Evolutionary conservation across 2,797 vertebrate genomes (phyloP).

Genomic region (Lagorchestes hirsutus): DNA sequence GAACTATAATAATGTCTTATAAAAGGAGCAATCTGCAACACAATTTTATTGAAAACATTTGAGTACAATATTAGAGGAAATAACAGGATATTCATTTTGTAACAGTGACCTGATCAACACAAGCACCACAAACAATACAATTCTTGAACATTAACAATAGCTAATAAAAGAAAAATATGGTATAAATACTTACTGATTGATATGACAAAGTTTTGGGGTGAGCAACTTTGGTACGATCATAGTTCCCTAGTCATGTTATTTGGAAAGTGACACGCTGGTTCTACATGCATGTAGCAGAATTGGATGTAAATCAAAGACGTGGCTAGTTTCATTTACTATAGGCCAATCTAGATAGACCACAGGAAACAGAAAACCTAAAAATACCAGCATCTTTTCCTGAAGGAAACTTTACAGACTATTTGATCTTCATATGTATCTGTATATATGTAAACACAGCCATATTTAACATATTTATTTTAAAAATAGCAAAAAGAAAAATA

Average conservation of each 20-base stretch:
- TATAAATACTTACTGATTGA: conserved; percentile 24
- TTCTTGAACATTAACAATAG: conserved; percentile 28
- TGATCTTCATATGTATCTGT: not conserved
- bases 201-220: conserved; percentile 38
- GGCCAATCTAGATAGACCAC: not conserved
- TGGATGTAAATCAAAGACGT: conserved; percentile 6
- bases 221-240: conserved; percentile 56
- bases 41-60: conserved; percentile 76
- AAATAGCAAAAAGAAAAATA: conserved; percentile 17
- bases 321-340: not conserved
- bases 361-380: not conserved
- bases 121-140: conserved; percentile 48
- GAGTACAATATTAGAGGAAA: conserved; percentile 62
- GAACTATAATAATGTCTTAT: conserved; percentile 25
- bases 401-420: not conserved
- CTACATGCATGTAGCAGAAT: not conserved
- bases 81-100: conserved; percentile 44
- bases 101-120: conserved; percentile 38
- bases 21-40: conserved; percentile 40
- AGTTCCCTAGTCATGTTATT: conserved; percentile 25
- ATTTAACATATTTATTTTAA: conserved; percentile 19
- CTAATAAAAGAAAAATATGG: conserved; percentile 37
- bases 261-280: not conserved
- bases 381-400: not conserved
- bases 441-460: not conserved